A percentile compares a stretch with the other conserved stretches of the same genome.
Conservation (phyloP, 2,888 invertebrate species). For the Luffia ferchaultella region DNA sequence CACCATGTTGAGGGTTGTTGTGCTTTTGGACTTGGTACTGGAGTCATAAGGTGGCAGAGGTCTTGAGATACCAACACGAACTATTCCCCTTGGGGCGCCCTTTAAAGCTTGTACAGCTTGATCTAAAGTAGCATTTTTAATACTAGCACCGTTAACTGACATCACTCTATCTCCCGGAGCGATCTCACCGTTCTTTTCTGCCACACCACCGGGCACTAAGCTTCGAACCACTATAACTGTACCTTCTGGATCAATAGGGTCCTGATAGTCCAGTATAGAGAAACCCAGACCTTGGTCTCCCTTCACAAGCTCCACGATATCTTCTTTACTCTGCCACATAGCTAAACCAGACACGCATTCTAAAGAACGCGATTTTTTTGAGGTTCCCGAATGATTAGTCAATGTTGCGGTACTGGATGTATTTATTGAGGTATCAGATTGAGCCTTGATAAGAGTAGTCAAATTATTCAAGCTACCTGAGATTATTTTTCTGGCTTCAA, state of each 20-base stretch:
- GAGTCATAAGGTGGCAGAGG: constrained; percentile 68
- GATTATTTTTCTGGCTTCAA: constrained; percentile 82
- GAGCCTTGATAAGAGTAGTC: constrained; percentile 86
- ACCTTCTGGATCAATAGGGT: constrained; percentile 93
- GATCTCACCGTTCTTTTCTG: constrained; percentile 92
- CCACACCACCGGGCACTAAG: constrained; percentile 97
- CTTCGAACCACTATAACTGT: constrained; percentile 98
- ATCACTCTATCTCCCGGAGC: constrained; percentile 95
- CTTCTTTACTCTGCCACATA: constrained; percentile 96
- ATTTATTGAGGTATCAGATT: constrained; percentile 92
- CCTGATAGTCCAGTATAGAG: constrained; percentile 97
- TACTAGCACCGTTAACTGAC: constrained; percentile 89
- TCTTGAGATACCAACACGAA: constrained; percentile 90
- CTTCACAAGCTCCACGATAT: constrained; percentile 90
- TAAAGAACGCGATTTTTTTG: constrained; percentile 87
- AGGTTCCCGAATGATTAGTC: constrained; percentile 71
- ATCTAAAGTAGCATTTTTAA: constrained; percentile 92
- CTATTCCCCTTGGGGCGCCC: constrained; percentile 89
- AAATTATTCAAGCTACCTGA: constrained; percentile 89
- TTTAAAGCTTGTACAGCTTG: constrained; percentile 96
- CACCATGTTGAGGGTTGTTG: constrained; percentile 34
- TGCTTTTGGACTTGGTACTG: constrained; percentile 43
- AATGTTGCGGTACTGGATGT: constrained; percentile 86
- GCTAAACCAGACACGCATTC: constrained; percentile 95
- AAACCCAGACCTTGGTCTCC: constrained; percentile 97